phyloP scores from a whole-genome alignment of 2,113 vertebrate species.

The Sardina pilchardus region DNA sequence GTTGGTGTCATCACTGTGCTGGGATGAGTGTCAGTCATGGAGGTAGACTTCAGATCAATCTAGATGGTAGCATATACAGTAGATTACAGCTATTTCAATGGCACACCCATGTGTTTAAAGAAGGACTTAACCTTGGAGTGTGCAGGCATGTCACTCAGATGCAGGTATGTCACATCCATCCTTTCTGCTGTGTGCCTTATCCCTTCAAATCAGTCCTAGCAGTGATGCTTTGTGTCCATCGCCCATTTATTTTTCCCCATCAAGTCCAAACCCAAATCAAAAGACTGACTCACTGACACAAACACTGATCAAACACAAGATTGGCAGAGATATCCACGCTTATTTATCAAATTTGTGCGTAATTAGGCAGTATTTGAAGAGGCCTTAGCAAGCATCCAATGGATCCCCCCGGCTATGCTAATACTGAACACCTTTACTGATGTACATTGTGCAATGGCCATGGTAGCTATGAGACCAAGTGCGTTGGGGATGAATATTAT shows the following conservation, averaged over 20 bases:
- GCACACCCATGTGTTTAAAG: background rate
- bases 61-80: too few species aligned
- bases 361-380: too few species aligned
- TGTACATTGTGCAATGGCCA: background rate
- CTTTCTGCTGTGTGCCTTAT: too few species aligned
- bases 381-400: background rate
- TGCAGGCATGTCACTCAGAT: too few species aligned
- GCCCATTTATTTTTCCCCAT: too few species aligned
- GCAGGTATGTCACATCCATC: too few species aligned
- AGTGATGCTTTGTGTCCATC: too few species aligned
- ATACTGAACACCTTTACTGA: background rate
- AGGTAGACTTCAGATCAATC: too few species aligned
- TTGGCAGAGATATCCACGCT: background rate
- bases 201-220: too few species aligned
- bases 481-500: background rate
- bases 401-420: background rate
- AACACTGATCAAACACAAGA: background rate
- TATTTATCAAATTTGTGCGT: background rate
- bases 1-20: too few species aligned
- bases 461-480: background rate
- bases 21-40: too few species aligned
- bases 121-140: background rate
- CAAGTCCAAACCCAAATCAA: background rate
- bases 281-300: background rate
- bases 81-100: too few species aligned